Conservation (phyloP, 2,797 vertebrate genomes). For the Presbytis comata region DNA sequence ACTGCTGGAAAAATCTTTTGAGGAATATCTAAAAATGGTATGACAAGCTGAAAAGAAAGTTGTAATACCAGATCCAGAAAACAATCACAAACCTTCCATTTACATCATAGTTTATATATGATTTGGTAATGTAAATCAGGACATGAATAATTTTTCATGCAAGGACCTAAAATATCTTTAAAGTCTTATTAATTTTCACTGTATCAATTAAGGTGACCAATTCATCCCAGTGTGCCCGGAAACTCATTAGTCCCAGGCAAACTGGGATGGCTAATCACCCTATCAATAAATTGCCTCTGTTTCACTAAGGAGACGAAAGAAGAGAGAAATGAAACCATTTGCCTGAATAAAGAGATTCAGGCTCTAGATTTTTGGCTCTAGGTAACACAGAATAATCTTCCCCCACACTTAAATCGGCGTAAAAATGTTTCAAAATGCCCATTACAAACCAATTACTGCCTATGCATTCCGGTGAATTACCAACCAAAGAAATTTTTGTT, state of each 20-base stretch:
- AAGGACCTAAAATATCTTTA: not conserved
- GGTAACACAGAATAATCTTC: not conserved
- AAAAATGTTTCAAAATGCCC: constrained; percentile 31
- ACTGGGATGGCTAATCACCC: not conserved
- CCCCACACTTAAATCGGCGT: not conserved
- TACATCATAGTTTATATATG: not conserved
- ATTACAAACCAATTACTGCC: not conserved
- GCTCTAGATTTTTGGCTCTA: not conserved
- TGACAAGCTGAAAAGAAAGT: not conserved
- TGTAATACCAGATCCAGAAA: constrained; percentile 33
- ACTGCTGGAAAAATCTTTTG: not conserved
- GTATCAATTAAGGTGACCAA: not conserved
- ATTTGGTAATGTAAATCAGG: not conserved
- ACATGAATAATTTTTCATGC: not conserved
- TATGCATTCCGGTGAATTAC: not conserved
- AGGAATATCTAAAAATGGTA: not conserved
- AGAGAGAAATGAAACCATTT: constrained; percentile 16
- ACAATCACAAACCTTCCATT: not conserved
- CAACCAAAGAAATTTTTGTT: constrained; percentile 30
- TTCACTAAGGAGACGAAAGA: not conserved
- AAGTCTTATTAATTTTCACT: not conserved
- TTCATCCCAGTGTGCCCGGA: not conserved
- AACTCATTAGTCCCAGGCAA: not conserved
- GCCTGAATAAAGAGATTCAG: not conserved
- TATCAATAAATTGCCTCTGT: not conserved